Evolutionary conservation across 2,113 vertebrate genomes (phyloP).

Genomic region (Pseudopodoces humilis): DNA sequence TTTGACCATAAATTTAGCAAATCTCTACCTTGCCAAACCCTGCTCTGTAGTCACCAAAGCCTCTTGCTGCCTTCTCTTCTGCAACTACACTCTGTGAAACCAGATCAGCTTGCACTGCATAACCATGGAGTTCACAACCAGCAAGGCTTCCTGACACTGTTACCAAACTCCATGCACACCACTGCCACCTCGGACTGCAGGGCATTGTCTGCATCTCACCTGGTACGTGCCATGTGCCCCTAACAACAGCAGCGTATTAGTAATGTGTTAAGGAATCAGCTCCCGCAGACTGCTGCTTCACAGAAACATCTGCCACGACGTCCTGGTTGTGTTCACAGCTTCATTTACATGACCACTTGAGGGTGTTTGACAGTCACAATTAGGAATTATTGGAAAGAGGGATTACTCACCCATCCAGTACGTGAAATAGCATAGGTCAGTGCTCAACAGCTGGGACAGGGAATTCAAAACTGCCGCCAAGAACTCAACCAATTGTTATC

Average conservation of each 20-base stretch:
- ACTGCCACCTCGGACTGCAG: neutral
- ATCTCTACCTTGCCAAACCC: neutral
- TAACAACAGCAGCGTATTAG: neutral
- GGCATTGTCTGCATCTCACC: neutral
- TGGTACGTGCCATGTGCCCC: accelerated
- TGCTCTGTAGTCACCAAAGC: neutral
- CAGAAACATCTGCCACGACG: neutral
- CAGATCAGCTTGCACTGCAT: neutral
- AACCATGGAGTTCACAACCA: neutral
- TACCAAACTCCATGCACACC: neutral
- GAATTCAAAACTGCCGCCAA: neutral
- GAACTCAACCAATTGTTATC: neutral
- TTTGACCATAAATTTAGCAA: neutral
- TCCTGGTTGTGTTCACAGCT: neutral
- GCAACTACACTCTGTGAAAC: neutral
- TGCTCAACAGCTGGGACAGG: neutral
- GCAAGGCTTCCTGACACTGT: neutral
- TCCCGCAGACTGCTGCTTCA: neutral
- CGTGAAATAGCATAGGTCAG: neutral
- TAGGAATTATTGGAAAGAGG: neutral
- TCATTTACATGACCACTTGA: neutral
- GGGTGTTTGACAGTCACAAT: neutral
- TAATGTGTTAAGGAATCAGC: neutral
- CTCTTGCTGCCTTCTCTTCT: neutral
- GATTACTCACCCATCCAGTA: neutral